These are phyloP conservation scores for Scolanthus callimorphus DNA, from an alignment of 92 coral and sea anemone species.

Conservation along the genomic window DNA sequence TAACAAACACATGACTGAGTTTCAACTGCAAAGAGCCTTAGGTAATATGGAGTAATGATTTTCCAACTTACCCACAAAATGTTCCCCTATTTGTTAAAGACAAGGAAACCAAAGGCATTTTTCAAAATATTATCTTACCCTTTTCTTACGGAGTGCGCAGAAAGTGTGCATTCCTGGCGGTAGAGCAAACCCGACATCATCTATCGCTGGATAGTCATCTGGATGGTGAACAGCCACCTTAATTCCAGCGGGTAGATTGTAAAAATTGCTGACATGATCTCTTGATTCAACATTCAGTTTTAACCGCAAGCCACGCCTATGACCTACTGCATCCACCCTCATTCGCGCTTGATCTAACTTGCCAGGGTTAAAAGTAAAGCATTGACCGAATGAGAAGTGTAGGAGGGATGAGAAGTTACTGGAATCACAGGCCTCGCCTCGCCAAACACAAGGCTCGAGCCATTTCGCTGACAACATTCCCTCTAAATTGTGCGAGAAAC, in stretches of 20 bases:
- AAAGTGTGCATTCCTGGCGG: not conserved
- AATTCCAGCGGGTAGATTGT: not conserved
- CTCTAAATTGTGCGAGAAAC: not conserved
- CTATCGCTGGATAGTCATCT: not conserved
- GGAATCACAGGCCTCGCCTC: not conserved
- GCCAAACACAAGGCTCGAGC: not conserved
- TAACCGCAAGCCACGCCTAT: not conserved
- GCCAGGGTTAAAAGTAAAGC: not conserved
- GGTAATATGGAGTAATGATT: no score
- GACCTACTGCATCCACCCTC: not conserved
- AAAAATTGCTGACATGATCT: not conserved
- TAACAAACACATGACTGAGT: no score
- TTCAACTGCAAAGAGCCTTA: no score
- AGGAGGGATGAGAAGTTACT: not conserved
- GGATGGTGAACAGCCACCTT: not conserved
- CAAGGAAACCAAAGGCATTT: no score
- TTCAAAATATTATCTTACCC: no score
- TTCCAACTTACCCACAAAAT: no score
- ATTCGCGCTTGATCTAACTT: not conserved
- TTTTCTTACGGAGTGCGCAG: not conserved
- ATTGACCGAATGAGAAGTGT: not conserved
- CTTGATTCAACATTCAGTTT: not conserved
- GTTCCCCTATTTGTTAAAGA: no score
- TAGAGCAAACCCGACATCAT: not conserved
- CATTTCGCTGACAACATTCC: not conserved